Conservation (phyloP, 1,140 invertebrate genomes). For the Lepidurus apus region DNA sequence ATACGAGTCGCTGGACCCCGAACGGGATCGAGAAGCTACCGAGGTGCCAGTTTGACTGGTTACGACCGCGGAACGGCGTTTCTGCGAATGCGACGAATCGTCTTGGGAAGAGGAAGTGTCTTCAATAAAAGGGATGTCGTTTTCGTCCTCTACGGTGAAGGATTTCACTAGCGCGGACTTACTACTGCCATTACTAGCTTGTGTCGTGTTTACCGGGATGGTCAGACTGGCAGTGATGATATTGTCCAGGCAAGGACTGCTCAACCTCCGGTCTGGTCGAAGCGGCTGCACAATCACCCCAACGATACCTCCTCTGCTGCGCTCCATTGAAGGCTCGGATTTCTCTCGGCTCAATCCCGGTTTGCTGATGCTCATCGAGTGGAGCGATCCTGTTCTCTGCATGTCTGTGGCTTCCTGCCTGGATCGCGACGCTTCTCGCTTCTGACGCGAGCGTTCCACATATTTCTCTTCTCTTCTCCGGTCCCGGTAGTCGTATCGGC, state of each 20-base stretch:
- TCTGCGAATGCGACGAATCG: constrained; percentile 9
- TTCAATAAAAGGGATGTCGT: constrained; percentile 66
- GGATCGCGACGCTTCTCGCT: constrained; percentile 35
- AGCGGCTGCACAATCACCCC: constrained; percentile 37
- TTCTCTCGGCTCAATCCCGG: constrained; percentile 31
- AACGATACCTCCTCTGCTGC: constrained; percentile 36
- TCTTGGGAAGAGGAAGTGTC: constrained; percentile 43
- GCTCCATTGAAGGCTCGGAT: constrained; percentile 29
- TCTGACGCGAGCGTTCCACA: constrained; percentile 31
- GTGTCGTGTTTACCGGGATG: constrained; percentile 55
- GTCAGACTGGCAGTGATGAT: constrained; percentile 75
- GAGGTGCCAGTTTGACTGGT: constrained; percentile 45
- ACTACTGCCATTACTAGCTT: constrained; percentile 11
- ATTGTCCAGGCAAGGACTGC: constrained; percentile 44
- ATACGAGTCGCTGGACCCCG: constrained; percentile 47
- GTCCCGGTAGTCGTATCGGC: constrained; percentile 41
- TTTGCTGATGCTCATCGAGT: constrained; percentile 35
- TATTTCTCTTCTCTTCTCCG: constrained; percentile 34
- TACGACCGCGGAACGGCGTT: constrained; percentile 35
- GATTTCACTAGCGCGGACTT: constrained; percentile 46
- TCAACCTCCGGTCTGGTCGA: constrained; percentile 34
- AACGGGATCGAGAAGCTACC: constrained; percentile 44
- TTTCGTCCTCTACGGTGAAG: constrained; percentile 53
- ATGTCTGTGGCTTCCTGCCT: constrained; percentile 36
- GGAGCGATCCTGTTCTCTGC: neutral